phyloP scores from a whole-genome alignment of 2,797 vertebrate genomes.

The Etheostoma nigrum region DNA sequence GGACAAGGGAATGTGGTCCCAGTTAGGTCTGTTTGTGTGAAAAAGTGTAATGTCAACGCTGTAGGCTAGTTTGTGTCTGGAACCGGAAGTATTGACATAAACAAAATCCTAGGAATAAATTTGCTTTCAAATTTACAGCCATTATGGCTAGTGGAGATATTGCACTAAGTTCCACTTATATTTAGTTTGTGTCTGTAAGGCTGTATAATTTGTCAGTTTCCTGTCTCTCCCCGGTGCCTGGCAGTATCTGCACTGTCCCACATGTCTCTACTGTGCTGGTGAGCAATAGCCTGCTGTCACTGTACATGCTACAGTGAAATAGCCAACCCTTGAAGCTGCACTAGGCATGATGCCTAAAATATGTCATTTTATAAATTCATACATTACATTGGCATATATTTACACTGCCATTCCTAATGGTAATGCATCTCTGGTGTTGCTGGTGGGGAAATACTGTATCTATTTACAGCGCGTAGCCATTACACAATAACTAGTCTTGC shows the following conservation, averaged over 20 bases:
- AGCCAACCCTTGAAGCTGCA: constrained; percentile 11
- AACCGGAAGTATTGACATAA: background rate
- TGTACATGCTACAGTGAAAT: constrained; percentile 35
- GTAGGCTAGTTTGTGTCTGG: background rate
- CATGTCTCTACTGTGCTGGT: constrained; percentile 47
- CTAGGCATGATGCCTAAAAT: background rate
- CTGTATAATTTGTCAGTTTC: constrained; percentile 32
- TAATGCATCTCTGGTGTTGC: background rate
- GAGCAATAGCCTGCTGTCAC: constrained; percentile 40
- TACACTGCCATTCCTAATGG: background rate
- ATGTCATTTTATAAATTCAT: background rate
- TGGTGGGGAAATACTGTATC: background rate
- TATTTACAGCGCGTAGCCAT: no score
- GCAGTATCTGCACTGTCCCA: constrained; percentile 33
- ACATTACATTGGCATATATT: background rate
- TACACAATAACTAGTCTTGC: no score
- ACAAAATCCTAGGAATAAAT: background rate
- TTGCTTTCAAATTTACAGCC: background rate
- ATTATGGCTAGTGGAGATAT: background rate
- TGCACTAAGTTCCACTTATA: background rate
- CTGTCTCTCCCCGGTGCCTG: constrained; percentile 45
- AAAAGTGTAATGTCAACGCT: constrained; percentile 3
- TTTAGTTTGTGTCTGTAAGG: constrained; percentile 1
- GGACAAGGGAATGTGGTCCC: background rate
- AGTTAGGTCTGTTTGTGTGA: background rate